Percentiles rank a stretch among this genome's conserved stretches.
Conservation (phyloP, 2,888 invertebrate genomes). For the Pogonocherus hispidulus region DNA sequence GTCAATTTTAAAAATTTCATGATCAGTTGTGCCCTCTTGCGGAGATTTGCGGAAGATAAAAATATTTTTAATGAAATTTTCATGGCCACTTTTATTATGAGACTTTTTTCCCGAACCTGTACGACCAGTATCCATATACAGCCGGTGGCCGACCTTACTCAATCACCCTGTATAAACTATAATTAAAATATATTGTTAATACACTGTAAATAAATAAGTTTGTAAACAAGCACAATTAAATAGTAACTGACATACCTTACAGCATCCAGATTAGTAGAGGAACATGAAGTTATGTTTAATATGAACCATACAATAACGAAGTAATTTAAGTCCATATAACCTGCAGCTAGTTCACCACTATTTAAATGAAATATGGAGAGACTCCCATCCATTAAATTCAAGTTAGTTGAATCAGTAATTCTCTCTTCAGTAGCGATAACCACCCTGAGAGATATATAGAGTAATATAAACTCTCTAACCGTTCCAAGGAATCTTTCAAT, state of each 20-base stretch:
- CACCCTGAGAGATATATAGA: neutral
- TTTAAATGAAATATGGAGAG: neutral
- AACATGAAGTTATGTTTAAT: neutral
- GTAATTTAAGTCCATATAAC: neutral
- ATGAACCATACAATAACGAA: neutral
- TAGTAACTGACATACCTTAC: neutral
- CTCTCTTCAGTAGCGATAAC: neutral
- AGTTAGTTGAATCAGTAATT: neutral
- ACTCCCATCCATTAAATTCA: neutral
- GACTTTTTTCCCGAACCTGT: too few species aligned
- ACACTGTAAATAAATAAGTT: too few species aligned
- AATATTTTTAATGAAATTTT: too few species aligned
- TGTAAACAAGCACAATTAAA: neutral
- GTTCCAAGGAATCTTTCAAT: neutral
- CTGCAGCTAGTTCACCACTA: neutral
- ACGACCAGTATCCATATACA: too few species aligned
- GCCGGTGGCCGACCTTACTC: too few species aligned
- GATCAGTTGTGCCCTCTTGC: too few species aligned
- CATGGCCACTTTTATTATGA: too few species aligned
- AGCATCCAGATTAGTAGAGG: neutral
- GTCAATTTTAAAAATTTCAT: too few species aligned
- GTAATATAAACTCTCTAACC: constrained; percentile 2
- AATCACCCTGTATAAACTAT: too few species aligned
- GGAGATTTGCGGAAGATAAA: too few species aligned
- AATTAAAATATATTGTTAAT: too few species aligned